Evolutionary conservation across 2,113 vertebrate species (phyloP), one percentile per base, ranked within the genome.

Genomic region (Polypterus bichir): DNA sequence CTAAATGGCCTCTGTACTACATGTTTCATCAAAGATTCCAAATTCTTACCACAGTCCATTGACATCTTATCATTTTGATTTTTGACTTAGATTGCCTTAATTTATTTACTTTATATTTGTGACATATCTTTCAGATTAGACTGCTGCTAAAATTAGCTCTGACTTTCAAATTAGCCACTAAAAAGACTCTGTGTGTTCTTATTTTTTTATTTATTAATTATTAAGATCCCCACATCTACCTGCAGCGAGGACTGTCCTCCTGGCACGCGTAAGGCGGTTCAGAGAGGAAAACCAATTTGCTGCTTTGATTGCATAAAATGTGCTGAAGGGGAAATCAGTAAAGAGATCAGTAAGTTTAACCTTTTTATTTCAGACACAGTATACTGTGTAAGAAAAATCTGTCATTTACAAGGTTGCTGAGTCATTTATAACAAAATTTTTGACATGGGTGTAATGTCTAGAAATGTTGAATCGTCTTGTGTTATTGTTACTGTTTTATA

Each of bases 301-400:
- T 69, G 68, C 55, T 69, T 69, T 59, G 68, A 69, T 54, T 69
- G 68, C 11, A 63, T 69, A 57, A 3, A 46, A 11, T 71, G 69
- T 61, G 64, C 66, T 7, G 66, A 71, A 49, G 66, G 69, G 45
- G 66, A 71, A 60, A 69, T 69, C 55, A 69, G 64, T 44, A 69
- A 69, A 11, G 60, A 63, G 10, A 69, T 62, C 52, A 64, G 68
- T 69, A 58, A 44, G 7, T n/a, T 56, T 8, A 52, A 52, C 7
- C 3, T 8, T 10, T 52, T 52, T 8, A 9, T 10, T 52, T 52
- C 10, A 52, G 7, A 52, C 7, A 52, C 51, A 52, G 10, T 52
- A 27, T 27, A 27, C 51, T 8, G 51, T 10, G 10, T 3, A 52
- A 10, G 10, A 52, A 52, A 52, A 52, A 7, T 8, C 51, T 4